phyloP scores from a whole-genome alignment of 2,113 vertebrate species.

The Reinhardtius hippoglossoides region DNA sequence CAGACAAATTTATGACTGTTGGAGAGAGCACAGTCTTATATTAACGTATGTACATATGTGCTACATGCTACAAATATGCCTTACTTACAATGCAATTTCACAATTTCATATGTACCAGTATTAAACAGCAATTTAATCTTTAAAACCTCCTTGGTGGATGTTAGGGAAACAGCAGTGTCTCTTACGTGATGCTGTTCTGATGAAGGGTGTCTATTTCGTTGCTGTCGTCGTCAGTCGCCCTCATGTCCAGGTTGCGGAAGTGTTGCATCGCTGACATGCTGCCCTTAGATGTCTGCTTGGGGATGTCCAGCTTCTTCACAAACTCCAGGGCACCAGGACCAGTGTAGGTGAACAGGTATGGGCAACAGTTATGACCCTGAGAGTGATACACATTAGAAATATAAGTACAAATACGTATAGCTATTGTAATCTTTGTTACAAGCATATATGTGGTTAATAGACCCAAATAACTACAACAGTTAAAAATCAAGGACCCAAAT shows the following conservation, averaged over 20 bases:
- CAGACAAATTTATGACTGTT: too few species aligned
- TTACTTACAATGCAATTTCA: too few species aligned
- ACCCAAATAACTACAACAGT: too few species aligned
- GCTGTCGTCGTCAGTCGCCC: slow-evolving; percentile 77
- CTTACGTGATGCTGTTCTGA: slow-evolving; percentile 81
- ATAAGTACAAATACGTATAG: not conserved
- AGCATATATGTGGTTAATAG: too few species aligned
- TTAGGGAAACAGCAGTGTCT: not conserved
- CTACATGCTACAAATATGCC: too few species aligned
- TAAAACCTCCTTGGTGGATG: not conserved
- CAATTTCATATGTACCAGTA: too few species aligned
- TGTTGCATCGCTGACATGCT: slow-evolving; percentile 84
- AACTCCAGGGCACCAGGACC: slow-evolving; percentile 74
- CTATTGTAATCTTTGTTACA: too few species aligned
- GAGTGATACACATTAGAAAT: not conserved
- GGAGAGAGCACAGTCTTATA: too few species aligned
- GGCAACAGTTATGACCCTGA: slow-evolving; percentile 85
- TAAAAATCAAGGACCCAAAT: too few species aligned
- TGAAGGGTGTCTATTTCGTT: slow-evolving; percentile 77
- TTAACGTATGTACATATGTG: too few species aligned
- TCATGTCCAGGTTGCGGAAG: slow-evolving; percentile 86
- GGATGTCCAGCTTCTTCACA: slow-evolving; percentile 80
- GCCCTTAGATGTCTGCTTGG: slow-evolving; percentile 78
- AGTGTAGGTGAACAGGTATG: slow-evolving; percentile 81
- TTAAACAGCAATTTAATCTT: not conserved